Evolutionary conservation across 1,140 invertebrate genomes (phyloP), one percentile per base, ranked within the genome.

Genomic region (Procambarus virginalis): DNA sequence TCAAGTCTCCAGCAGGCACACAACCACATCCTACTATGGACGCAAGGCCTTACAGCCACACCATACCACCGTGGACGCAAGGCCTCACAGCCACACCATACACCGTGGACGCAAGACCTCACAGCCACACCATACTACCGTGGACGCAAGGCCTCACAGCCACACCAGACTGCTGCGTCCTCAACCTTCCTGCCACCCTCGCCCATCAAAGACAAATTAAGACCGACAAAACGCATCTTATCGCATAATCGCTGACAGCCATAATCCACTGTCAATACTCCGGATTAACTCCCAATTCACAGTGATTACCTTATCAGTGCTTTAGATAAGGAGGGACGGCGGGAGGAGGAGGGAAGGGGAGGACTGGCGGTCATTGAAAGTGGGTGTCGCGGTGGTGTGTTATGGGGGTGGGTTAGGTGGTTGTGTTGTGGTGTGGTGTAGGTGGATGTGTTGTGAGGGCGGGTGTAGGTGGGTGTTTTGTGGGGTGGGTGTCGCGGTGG

Each of bases 331-430:
- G 75, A 34, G 51, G 79, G 22, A 22, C 20, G 3, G 10, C 5
- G 51, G 48, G 12, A 14, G 17, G 79, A 58, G 17, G 55, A 83
- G 64, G 20, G 64, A 84, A 22, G n/a, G 64, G 9, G 82, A 84
- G 60, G 64, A 46, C 5, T 55, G 45, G 60, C 34, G 34, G 45
- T 34, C 3, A 34, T 2, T n/a, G 34, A 34, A 34, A 64, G 20
- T 82, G n/a, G 4, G 80, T 55, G 51, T 55, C n/a, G n/a, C n/a
- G n/a, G n/a, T n/a, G n/a, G n/a, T n/a, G n/a, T n/a, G n/a, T n/a
- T n/a, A 20, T 20, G 10, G 64, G 10, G 64, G 64, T 12, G 64
- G 64, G 64, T n/a, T n/a, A 55, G 51, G 51, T 17, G 6, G 10
- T 64, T 46, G 64, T 34, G 34, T 34, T 34, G 34, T 34, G 34